Base-by-base conservation (phyloP, 2,113 vertebrate genomes). In the Fukomys damarensis region DNA sequence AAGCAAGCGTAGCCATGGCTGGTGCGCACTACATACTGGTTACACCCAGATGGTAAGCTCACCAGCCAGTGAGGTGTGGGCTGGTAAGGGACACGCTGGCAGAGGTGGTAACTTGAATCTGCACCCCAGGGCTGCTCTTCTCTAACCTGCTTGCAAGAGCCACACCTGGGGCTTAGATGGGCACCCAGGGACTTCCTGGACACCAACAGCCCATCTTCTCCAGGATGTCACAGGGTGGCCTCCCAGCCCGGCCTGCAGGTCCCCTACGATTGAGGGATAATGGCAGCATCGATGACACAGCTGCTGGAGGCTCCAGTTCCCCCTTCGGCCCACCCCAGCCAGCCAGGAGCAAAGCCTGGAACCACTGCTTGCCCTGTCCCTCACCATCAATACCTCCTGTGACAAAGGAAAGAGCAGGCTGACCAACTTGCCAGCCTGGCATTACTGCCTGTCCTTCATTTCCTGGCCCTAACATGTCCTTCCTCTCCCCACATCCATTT, bases 401-500 rank as follows among this genome's bases (percentile, higher is more conserved):
- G 35, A 43, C 61, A 13, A 56, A 59, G 63, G 81, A 66, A 86
- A 66, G 54, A 81, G 65, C 10, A 46, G 54, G 46, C 28, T 9
- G 61, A 38, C 59, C 35, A 32, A 70, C 41, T 52, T 16, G 11
- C n/a, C 20, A 59, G 65, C 90, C 83, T 26, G 54, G n/a, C 0
- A 0, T 9, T 6, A 7, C n/a, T 2, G 24, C 17, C 0, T 30
- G 43, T 77, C 68, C 91, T 32, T 81, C 65, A 12, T 72, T 83
- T 17, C 43, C 58, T 59, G 12, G 43, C 24, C 26, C 80, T 87
- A 30, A 89, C 30, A 13, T 2, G 81, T 14, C 11, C 58, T 79
- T 85, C 86, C 93, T 95, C 91, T 65, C 81, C 90, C 84, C 35
- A 41, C 19, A 43, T 52, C 24, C 17, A 46, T 66, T 24, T 86